phyloP scores from a whole-genome alignment of 2,888 invertebrate genomes.

The Rhagium mordax region DNA sequence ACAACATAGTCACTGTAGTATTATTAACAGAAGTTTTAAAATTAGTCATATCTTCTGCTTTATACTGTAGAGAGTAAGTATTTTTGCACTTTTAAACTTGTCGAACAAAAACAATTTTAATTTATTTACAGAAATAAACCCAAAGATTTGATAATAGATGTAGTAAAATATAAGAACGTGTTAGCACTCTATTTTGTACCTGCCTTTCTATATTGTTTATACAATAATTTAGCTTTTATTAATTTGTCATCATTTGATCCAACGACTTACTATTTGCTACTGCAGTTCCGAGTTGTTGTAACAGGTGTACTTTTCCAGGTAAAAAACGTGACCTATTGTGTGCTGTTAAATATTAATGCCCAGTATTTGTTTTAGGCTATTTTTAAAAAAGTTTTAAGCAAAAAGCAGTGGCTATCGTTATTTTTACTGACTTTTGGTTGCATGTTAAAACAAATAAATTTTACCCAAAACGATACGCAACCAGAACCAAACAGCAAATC shows the following conservation, averaged over 20 bases:
- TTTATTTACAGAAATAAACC: constrained; percentile 72
- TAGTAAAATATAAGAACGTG: constrained; percentile 76
- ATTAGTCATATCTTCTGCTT: constrained; percentile 78
- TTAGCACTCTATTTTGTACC: constrained; percentile 90
- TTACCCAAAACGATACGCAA: constrained; percentile 55
- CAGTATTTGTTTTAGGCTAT: constrained; percentile 77
- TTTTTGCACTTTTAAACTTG: constrained; percentile 26
- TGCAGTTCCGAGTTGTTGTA: constrained; percentile 93
- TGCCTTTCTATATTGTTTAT: constrained; percentile 91
- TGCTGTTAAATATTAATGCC: background rate
- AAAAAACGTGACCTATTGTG: constrained; percentile 49
- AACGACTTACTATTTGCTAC: constrained; percentile 91
- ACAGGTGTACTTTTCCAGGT: constrained; percentile 95
- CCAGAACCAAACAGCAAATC: constrained; percentile 63
- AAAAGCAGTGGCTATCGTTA: constrained; percentile 92
- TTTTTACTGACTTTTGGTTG: constrained; percentile 89
- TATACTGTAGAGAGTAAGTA: constrained; percentile 82
- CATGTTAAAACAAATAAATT: constrained; percentile 88
- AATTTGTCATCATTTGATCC: constrained; percentile 95
- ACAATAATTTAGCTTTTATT: constrained; percentile 94
- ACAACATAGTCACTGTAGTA: constrained; percentile 91
- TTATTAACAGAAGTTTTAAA: constrained; percentile 91
- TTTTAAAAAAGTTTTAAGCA: constrained; percentile 86
- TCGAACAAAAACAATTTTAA: background rate
- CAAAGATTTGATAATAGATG: constrained; percentile 73